Conservation (phyloP, 2,888 invertebrate species). For the Cyclophora albipunctata region DNA sequence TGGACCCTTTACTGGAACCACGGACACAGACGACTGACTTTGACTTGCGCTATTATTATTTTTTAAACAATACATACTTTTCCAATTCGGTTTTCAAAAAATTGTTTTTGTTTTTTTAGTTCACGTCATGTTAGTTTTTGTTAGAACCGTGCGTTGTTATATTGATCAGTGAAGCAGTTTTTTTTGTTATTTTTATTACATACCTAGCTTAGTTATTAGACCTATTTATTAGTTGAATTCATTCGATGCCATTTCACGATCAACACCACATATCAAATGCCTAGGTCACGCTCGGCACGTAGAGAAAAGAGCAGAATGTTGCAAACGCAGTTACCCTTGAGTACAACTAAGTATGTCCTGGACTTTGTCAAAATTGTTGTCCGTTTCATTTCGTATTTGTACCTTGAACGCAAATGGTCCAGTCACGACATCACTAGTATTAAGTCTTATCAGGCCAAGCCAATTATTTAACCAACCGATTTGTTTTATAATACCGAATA, state of each 20-base stretch:
- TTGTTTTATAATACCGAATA: slow-evolving; percentile 33
- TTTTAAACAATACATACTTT: no score
- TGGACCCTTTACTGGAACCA: not conserved
- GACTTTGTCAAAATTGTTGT: slow-evolving; percentile 49
- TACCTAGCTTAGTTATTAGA: no score
- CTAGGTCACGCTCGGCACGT: slow-evolving; percentile 56
- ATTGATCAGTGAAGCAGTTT: no score
- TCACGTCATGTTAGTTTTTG: no score
- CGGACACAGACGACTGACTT: not conserved
- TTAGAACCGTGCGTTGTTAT: no score
- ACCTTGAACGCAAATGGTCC: slow-evolving; percentile 49
- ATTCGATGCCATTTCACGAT: slow-evolving; percentile 39
- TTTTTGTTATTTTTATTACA: no score
- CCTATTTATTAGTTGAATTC: slow-evolving; percentile 12
- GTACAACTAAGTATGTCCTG: slow-evolving; percentile 51
- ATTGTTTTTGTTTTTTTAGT: no score
- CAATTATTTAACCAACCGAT: slow-evolving; percentile 34
- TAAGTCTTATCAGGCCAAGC: slow-evolving; percentile 34
- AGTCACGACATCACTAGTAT: slow-evolving; percentile 54
- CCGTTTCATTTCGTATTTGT: slow-evolving; percentile 37
- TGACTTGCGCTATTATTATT: no score
- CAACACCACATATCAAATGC: slow-evolving; percentile 38
- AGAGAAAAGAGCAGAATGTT: slow-evolving; percentile 30
- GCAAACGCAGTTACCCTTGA: slow-evolving; percentile 44
- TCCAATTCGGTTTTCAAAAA: no score